Evolutionary conservation across 2,888 invertebrate genomes (phyloP).

Genomic region (Sisyra nigra): DNA sequence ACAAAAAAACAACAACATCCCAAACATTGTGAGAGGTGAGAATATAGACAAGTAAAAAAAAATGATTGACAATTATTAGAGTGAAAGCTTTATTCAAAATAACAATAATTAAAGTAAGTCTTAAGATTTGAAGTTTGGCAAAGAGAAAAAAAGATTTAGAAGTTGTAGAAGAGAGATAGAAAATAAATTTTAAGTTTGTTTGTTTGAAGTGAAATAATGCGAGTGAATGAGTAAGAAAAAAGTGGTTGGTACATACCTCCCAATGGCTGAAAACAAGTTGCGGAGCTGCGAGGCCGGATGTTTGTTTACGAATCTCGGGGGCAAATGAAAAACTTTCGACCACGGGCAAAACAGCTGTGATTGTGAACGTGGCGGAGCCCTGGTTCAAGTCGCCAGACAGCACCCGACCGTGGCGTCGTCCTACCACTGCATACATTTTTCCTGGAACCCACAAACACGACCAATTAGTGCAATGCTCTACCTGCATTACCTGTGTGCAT

Average conservation of each 20-base stretch:
- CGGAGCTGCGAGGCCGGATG: slow-evolving; percentile 90
- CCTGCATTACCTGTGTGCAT: too few relatives aligned
- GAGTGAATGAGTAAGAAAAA: neutral
- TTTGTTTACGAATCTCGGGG: slow-evolving; percentile 84
- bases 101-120: too few relatives aligned
- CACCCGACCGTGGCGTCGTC: slow-evolving; percentile 74
- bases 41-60: too few relatives aligned
- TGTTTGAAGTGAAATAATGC: neutral
- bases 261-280: slow-evolving; percentile 95
- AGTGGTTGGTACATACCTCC: slow-evolving; percentile 52
- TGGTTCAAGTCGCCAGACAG: slow-evolving; percentile 80
- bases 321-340: slow-evolving; percentile 94
- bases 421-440: slow-evolving; percentile 80
- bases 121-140: too few relatives aligned
- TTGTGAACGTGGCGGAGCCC: slow-evolving; percentile 79
- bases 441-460: slow-evolving; percentile 34
- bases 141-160: too few relatives aligned
- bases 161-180: too few relatives aligned
- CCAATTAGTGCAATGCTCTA: too few relatives aligned
- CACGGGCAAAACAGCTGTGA: slow-evolving; percentile 82
- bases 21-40: too few relatives aligned
- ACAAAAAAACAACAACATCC: too few relatives aligned
- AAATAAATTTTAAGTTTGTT: too few relatives aligned
- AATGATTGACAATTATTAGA: too few relatives aligned
- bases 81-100: too few relatives aligned